These are phyloP conservation scores for Apomyelois bistriatella DNA, from an alignment of 2,888 invertebrate genomes.

Conservation along the genomic window DNA sequence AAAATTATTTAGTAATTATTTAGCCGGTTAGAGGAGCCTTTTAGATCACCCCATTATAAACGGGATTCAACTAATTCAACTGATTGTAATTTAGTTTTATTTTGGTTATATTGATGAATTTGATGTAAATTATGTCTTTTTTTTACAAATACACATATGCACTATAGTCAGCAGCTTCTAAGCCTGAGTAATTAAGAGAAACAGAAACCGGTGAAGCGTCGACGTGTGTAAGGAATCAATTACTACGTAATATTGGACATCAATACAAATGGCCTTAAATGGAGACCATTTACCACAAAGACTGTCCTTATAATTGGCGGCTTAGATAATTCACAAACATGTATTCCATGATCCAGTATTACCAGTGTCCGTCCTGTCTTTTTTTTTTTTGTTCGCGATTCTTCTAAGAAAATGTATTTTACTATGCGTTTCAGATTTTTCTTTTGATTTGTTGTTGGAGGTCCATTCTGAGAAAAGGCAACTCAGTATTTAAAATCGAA, in stretches of 20 bases:
- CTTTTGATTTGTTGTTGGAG: background rate
- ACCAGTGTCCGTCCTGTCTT: background rate
- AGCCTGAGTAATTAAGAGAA: no score
- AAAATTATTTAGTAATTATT: no score
- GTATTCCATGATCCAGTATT: background rate
- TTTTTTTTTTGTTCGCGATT: background rate
- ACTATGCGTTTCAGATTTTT: background rate
- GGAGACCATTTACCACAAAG: slow-evolving; percentile 5
- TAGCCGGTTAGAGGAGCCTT: no score
- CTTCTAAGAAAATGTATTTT: background rate
- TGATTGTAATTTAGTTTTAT: no score
- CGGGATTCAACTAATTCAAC: no score
- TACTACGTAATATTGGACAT: background rate
- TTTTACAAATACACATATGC: no score
- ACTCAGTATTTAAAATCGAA: background rate
- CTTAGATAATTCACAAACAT: slow-evolving; percentile 5
- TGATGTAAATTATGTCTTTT: no score
- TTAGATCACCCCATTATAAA: no score
- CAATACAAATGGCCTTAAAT: slow-evolving; percentile 4
- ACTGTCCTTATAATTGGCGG: slow-evolving; percentile 3
- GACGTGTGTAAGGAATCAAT: background rate
- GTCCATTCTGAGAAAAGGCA: background rate
- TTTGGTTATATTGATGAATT: no score
- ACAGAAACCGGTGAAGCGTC: background rate
- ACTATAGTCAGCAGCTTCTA: no score